Conservation (phyloP, 2,888 invertebrate genomes). For the Leucophora obtusa region DNA sequence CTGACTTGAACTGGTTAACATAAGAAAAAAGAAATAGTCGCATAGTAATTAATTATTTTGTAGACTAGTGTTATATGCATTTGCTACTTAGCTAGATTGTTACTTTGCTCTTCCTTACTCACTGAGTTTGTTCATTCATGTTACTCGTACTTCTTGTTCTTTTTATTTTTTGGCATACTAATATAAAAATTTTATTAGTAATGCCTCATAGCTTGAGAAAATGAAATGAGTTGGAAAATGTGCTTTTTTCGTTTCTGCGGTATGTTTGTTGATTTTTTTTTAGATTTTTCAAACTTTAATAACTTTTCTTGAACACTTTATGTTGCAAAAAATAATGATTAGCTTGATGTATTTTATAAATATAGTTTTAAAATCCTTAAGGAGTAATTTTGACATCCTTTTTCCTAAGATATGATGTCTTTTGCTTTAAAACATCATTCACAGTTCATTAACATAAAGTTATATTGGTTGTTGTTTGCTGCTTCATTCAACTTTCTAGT, state of each 20-base stretch:
- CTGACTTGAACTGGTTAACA: no score
- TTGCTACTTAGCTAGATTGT: conserved; percentile 2
- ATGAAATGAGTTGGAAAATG: conserved; percentile 76
- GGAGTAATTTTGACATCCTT: conserved; percentile 32
- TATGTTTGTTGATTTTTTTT: conserved; percentile 43
- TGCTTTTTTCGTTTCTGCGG: conserved; percentile 64
- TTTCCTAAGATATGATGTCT: conserved; percentile 25
- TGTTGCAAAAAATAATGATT: conserved; percentile 31
- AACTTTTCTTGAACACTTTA: conserved; percentile 11
- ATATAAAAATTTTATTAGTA: conserved; percentile 38
- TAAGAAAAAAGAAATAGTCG: no score
- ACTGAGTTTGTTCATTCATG: conserved; percentile 31
- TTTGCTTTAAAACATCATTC: conserved; percentile 31
- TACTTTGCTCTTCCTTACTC: neutral
- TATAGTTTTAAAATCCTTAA: conserved; percentile 45
- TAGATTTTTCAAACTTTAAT: conserved; percentile 20
- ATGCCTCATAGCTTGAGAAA: conserved; percentile 66
- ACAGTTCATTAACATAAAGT: conserved; percentile 53
- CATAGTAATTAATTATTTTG: no score
- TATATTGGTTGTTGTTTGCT: conserved; percentile 4
- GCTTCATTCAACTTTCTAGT: conserved; percentile 28
- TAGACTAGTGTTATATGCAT: no score
- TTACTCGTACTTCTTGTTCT: conserved; percentile 2
- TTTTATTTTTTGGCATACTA: conserved; percentile 13
- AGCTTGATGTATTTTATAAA: conserved; percentile 28